These are phyloP conservation scores for Gila robusta DNA, from an alignment of 2,797 vertebrate species.

Conservation along the genomic window DNA sequence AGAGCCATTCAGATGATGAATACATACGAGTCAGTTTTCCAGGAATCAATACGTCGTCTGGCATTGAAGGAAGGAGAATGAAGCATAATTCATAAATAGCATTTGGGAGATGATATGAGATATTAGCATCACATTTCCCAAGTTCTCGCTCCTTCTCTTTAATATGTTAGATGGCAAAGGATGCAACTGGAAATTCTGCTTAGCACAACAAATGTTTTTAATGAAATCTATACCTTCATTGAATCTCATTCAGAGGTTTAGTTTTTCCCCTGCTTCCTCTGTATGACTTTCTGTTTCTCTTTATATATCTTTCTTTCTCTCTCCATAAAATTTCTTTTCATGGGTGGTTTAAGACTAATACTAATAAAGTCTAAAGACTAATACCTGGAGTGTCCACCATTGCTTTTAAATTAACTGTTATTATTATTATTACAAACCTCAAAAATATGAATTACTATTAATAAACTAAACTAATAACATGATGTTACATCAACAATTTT, in stretches of 20 bases:
- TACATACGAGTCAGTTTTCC: constrained; percentile 52
- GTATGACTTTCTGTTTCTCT: neutral
- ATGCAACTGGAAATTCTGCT: constrained; percentile 66
- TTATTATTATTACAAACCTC: neutral
- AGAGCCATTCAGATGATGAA: constrained; percentile 46
- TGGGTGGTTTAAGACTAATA: neutral
- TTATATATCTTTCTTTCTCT: neutral
- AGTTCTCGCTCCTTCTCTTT: constrained; percentile 37
- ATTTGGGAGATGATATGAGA: constrained; percentile 52
- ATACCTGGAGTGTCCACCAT: too few relatives aligned
- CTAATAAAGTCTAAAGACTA: too few relatives aligned
- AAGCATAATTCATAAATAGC: constrained; percentile 61
- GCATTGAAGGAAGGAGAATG: constrained; percentile 45
- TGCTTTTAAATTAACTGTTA: neutral
- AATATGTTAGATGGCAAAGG: constrained; percentile 41
- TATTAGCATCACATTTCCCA: constrained; percentile 55
- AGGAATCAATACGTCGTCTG: constrained; percentile 56
- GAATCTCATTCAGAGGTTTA: constrained; percentile 62
- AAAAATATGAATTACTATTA: neutral
- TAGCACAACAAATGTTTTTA: constrained; percentile 65
- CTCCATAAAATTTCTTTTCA: neutral
- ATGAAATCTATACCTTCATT: constrained; percentile 66
- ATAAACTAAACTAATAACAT: neutral
- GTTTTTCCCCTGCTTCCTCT: neutral
- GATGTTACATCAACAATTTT: neutral